These are phyloP conservation scores for Ptilodon capucinus DNA, from an alignment of 2,888 invertebrate species.

Conservation along the genomic window DNA sequence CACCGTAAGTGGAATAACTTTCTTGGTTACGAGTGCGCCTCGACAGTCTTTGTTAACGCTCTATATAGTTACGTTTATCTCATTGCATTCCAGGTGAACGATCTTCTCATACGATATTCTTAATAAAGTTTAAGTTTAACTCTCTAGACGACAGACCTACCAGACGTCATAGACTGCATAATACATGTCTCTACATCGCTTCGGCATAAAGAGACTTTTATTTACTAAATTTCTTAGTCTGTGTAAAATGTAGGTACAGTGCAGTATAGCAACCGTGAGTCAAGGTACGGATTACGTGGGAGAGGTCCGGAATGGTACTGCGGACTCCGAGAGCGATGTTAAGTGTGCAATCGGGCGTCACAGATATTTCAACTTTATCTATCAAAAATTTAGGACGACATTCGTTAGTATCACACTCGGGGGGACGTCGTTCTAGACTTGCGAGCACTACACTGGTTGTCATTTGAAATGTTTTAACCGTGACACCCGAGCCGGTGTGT, in stretches of 20 bases:
- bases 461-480: constrained; percentile 47
- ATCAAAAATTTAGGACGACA: constrained; percentile 78
- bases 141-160: constrained; percentile 16
- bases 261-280: constrained; percentile 53
- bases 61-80: constrained; percentile 67
- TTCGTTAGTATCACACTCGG: constrained; percentile 73
- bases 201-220: constrained; percentile 4
- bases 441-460: constrained; percentile 50
- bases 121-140: constrained; percentile 35
- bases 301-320: constrained; percentile 57
- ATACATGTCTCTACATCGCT: constrained; percentile 4
- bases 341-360: constrained; percentile 54
- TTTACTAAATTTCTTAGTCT: constrained; percentile 11
- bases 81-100: constrained; percentile 64
- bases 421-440: constrained; percentile 72
- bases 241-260: constrained; percentile 22
- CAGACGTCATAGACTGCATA: constrained; percentile 14
- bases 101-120: constrained; percentile 51
- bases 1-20: constrained; percentile 56
- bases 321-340: constrained; percentile 54
- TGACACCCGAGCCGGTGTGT: constrained; percentile 39
- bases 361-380: constrained; percentile 71
- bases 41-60: constrained; percentile 58
- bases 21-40: constrained; percentile 55
- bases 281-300: constrained; percentile 67